phyloP scores from a whole-genome alignment of 2,797 vertebrate species.

The Helostoma temminkii region DNA sequence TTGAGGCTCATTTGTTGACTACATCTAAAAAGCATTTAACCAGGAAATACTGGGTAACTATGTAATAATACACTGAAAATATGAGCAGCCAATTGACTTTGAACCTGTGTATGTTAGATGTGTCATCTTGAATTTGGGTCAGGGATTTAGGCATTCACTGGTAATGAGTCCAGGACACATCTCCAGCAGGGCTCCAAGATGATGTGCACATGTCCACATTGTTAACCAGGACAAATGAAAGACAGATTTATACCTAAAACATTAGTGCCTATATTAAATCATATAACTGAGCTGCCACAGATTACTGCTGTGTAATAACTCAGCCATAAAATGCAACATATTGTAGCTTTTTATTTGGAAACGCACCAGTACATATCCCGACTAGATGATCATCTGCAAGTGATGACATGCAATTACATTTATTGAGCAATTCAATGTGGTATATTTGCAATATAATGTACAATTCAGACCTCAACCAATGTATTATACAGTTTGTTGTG shows the following conservation, averaged over 20 bases:
- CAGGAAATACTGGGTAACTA: slow-evolving; percentile 16
- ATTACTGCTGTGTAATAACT: slow-evolving; percentile 44
- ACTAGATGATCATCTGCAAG: slow-evolving; percentile 28
- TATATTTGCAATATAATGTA: slow-evolving; percentile 9
- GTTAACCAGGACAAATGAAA: slow-evolving; percentile 66
- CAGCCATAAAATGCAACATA: slow-evolving; percentile 49
- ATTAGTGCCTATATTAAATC: slow-evolving; percentile 67
- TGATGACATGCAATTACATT: slow-evolving; percentile 46
- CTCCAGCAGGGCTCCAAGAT: slow-evolving; percentile 37
- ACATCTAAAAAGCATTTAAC: slow-evolving; percentile 32
- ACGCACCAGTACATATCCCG: slow-evolving; percentile 4
- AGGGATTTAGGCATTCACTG: slow-evolving; percentile 57
- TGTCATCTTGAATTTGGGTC: slow-evolving; percentile 76
- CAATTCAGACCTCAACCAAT: slow-evolving; percentile 20
- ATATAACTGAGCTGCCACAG: slow-evolving; percentile 45
- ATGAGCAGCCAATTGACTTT: slow-evolving; percentile 56
- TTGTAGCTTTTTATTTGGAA: slow-evolving; percentile 46
- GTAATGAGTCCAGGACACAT: slow-evolving; percentile 64
- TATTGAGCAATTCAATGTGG: slow-evolving; percentile 39
- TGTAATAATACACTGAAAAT: slow-evolving; percentile 32
- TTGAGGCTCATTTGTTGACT: slow-evolving; percentile 30
- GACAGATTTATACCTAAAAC: slow-evolving; percentile 60
- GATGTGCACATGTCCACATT: slow-evolving; percentile 30
- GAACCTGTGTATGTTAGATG: slow-evolving; percentile 65
- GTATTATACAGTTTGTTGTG: slow-evolving; percentile 51